Evolutionary conservation across 2,888 invertebrate genomes (phyloP).

Genomic region (Drosophila phalerata): DNA sequence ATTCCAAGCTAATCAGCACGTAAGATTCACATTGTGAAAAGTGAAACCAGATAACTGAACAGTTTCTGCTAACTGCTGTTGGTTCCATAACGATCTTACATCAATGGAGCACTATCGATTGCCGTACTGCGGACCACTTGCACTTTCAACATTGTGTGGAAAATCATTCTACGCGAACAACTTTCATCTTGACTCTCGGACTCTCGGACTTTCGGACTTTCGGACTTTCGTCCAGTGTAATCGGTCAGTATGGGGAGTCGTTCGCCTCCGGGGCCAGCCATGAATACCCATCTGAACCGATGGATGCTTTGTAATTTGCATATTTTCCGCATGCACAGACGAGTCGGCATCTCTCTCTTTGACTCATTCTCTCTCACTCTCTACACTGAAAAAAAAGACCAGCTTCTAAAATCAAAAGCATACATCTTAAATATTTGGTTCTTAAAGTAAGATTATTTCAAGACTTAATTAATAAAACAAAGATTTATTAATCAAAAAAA

Average conservation of each 20-base stretch:
- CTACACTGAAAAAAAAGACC: no score
- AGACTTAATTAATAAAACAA: no score
- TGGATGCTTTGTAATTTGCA: slow-evolving; percentile 67
- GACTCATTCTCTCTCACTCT: not conserved
- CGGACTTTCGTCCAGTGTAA: slow-evolving; percentile 65
- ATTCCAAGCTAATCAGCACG: slow-evolving; percentile 22
- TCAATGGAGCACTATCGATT: slow-evolving; percentile 61
- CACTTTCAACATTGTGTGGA: slow-evolving; percentile 59
- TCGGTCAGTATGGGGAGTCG: slow-evolving; percentile 50
- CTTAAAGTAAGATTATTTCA: no score
- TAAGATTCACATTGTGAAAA: slow-evolving; percentile 29
- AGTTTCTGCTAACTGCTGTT: slow-evolving; percentile 24
- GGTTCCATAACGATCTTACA: slow-evolving; percentile 68
- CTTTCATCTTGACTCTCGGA: slow-evolving; percentile 68
- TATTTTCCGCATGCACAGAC: slow-evolving; percentile 77
- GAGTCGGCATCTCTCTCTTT: slow-evolving; percentile 9
- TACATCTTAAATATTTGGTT: no score
- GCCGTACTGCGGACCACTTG: slow-evolving; percentile 61
- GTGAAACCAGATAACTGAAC: slow-evolving; percentile 47
- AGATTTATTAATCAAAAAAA: no score
- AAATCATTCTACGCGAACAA: slow-evolving; percentile 64
- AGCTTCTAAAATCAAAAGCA: no score
- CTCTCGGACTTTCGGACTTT: slow-evolving; percentile 67
- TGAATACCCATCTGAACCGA: slow-evolving; percentile 25
- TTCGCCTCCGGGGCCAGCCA: slow-evolving; percentile 44